Conservation (phyloP, 2,113 vertebrate species). For the Piprites chloris region DNA sequence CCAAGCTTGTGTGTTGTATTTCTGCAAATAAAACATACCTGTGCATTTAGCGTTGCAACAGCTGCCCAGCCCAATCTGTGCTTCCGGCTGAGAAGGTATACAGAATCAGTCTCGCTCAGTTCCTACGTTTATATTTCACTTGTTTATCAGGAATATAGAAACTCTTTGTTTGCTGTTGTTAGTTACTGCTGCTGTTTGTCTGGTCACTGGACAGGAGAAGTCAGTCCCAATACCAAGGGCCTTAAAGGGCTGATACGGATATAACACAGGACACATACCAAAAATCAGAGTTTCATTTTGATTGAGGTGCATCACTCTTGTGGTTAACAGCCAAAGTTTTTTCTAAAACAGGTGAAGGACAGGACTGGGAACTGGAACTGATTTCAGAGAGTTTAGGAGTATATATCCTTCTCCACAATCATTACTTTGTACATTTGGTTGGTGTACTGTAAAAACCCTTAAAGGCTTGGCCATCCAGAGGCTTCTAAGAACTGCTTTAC, state of each 20-base stretch:
- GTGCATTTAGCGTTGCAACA: neutral
- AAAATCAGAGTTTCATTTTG: neutral
- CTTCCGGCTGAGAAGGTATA: neutral
- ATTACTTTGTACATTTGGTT: neutral
- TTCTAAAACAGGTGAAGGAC: neutral
- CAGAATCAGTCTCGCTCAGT: accelerated
- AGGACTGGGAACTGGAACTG: neutral
- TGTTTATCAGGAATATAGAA: neutral
- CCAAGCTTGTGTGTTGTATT: neutral
- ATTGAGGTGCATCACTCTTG: neutral
- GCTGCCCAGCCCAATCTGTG: neutral
- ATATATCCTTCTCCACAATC: neutral
- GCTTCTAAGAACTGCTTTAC: neutral
- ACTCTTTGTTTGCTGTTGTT: neutral
- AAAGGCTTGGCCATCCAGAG: neutral
- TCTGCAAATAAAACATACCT: neutral
- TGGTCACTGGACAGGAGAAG: neutral
- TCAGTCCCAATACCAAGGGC: accelerated
- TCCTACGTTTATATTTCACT: neutral
- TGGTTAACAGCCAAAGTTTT: neutral
- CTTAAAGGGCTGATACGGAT: neutral
- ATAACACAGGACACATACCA: neutral
- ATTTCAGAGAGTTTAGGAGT: neutral
- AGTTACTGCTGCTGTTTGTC: neutral
- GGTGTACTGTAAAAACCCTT: neutral